Conservation (phyloP, 2,797 vertebrate genomes). For the Micropoecilia bifurca region DNA sequence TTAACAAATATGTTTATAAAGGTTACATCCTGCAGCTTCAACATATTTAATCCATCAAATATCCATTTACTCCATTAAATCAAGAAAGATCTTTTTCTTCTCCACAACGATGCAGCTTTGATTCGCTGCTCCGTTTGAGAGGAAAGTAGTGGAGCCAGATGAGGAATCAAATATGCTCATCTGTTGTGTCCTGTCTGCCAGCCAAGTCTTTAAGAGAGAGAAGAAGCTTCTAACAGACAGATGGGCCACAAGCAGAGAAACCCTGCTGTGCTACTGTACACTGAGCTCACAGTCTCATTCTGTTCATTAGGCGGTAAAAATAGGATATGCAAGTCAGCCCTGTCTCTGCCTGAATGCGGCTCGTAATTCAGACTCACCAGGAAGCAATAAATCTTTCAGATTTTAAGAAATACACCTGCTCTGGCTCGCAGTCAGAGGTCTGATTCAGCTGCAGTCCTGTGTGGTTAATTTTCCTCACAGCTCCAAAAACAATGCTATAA, state of each 20-base stretch:
- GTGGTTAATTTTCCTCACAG: slow-evolving; percentile 5
- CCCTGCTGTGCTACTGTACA: slow-evolving; percentile 41
- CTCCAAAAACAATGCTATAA: slow-evolving; percentile 5
- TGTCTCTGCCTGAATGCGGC: slow-evolving; percentile 17
- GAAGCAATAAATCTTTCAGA: slow-evolving; percentile 33
- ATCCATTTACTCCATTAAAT: background rate
- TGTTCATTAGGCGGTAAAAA: slow-evolving; percentile 54
- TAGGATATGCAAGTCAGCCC: slow-evolving; percentile 34
- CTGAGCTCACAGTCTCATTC: slow-evolving; percentile 27
- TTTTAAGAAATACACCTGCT: slow-evolving; percentile 35
- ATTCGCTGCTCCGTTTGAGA: slow-evolving; percentile 21
- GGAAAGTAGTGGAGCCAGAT: slow-evolving; percentile 39
- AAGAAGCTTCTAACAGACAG: slow-evolving; percentile 49
- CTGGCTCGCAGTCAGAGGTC: slow-evolving; percentile 12
- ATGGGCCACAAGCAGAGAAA: slow-evolving; percentile 49
- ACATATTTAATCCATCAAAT: background rate
- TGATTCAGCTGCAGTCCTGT: slow-evolving; percentile 5
- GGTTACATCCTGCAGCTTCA: background rate
- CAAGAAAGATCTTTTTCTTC: slow-evolving; percentile 14
- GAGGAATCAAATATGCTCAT: slow-evolving; percentile 50
- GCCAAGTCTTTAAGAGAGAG: slow-evolving; percentile 42
- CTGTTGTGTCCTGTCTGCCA: slow-evolving; percentile 47
- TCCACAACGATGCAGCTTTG: slow-evolving; percentile 28
- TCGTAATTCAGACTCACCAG: slow-evolving; percentile 32
- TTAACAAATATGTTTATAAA: too few relatives aligned